These are phyloP conservation scores for Pogonomyrmex barbatus DNA, from an alignment of 1,140 invertebrate genomes.

Conservation along the genomic window DNA sequence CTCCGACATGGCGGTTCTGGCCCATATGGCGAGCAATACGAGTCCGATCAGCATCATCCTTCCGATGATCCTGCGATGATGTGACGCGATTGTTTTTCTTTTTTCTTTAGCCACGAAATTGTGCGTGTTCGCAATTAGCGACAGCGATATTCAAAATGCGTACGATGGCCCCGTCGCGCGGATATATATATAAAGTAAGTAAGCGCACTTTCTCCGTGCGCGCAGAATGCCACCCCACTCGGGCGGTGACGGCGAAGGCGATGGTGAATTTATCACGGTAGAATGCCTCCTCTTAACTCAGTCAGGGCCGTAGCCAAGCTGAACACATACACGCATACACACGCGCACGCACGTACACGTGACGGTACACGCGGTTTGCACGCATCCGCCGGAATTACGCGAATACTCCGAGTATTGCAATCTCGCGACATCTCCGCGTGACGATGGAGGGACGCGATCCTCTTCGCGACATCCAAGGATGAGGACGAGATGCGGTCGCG, in stretches of 20 bases:
- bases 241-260: conserved; percentile 43
- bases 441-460: not conserved
- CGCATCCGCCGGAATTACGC: conserved; percentile 2
- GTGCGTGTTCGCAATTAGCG: conserved; percentile 76
- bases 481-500: not conserved
- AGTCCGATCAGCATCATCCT: conserved; percentile 68
- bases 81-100: not conserved
- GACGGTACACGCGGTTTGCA: not conserved
- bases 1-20: conserved; percentile 62
- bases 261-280: conserved; percentile 84
- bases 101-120: conserved; percentile 5
- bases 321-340: not conserved
- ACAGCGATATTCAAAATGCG: conserved; percentile 82
- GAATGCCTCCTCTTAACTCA: conserved; percentile 83
- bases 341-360: not conserved
- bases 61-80: not conserved
- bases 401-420: not conserved
- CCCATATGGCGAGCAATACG: conserved; percentile 63
- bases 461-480: not conserved
- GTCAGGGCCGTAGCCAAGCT: conserved; percentile 80
- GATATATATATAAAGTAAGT: conserved; percentile 85
- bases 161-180: conserved; percentile 76
- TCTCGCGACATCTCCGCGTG: not conserved
- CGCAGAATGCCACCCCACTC: conserved; percentile 68
- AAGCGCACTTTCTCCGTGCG: conserved; percentile 84